phyloP scores from a whole-genome alignment of 2,797 vertebrate species.

The Trichosurus vulpecula region DNA sequence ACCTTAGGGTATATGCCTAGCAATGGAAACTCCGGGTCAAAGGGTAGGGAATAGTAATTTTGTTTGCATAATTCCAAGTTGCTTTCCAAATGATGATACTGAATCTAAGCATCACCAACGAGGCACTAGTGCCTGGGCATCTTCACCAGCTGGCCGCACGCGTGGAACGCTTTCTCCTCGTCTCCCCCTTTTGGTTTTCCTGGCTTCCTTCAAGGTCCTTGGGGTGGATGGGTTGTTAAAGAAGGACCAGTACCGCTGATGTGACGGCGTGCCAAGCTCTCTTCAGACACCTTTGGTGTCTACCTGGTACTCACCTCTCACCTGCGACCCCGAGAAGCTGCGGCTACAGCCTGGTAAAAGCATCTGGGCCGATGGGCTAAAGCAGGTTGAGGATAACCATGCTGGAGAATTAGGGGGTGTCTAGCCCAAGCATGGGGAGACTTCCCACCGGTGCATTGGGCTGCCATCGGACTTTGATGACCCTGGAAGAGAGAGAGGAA shows the following conservation, averaged over 20 bases:
- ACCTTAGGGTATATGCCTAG: not conserved
- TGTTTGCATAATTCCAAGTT: not conserved
- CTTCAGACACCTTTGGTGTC: not conserved
- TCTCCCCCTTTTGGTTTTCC: not conserved
- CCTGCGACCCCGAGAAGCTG: not conserved
- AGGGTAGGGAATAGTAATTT: not conserved
- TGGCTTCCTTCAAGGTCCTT: not conserved
- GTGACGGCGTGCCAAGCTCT: not conserved
- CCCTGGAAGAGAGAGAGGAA: no score
- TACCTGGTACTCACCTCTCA: not conserved
- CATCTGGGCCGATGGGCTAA: not conserved
- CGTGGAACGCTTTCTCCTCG: not conserved
- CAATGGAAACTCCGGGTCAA: not conserved
- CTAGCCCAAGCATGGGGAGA: not conserved
- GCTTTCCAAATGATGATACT: not conserved
- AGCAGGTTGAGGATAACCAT: not conserved
- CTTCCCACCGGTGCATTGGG: not conserved
- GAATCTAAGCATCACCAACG: not conserved
- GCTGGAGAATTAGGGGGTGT: not conserved
- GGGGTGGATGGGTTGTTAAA: not conserved
- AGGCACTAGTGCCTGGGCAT: not conserved
- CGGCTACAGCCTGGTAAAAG: not conserved
- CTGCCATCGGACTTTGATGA: no score
- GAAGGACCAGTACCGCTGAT: not conserved
- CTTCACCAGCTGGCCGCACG: not conserved